Percentiles rank a stretch among this genome's conserved stretches.
Evolutionary conservation across 2,113 vertebrate genomes (phyloP).

Genomic region (Sphyrna mokarran): DNA sequence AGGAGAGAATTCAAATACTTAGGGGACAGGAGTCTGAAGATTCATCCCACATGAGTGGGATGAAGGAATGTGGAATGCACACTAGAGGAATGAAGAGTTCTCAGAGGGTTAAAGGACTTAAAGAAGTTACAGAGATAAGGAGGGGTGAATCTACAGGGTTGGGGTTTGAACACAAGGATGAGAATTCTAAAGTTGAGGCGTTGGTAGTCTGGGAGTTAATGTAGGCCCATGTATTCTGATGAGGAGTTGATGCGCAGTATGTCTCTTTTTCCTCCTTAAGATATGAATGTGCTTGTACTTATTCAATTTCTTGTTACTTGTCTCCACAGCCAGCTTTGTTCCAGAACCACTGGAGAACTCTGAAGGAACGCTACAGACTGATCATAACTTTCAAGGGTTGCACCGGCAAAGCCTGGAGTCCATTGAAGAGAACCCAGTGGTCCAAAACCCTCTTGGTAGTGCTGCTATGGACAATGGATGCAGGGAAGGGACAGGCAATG

Average conservation of each 20-base stretch:
- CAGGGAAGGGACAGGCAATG: not conserved
- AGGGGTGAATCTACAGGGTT: too few relatives aligned
- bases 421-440: slow-evolving; percentile 43
- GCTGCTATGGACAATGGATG: slow-evolving; percentile 44
- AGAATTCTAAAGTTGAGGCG: not conserved
- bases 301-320: not conserved
- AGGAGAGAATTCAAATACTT: not conserved
- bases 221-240: not conserved
- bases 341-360: slow-evolving; percentile 41
- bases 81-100: not conserved
- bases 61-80: not conserved
- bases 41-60: not conserved
- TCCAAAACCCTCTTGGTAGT: slow-evolving; percentile 55
- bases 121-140: not conserved
- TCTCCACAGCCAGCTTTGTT: slow-evolving; percentile 39
- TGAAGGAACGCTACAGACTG: slow-evolving; percentile 39
- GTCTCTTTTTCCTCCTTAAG: not conserved
- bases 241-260: not conserved
- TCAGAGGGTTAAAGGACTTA: not conserved
- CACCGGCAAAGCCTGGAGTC: slow-evolving; percentile 38
- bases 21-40: not conserved
- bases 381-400: slow-evolving; percentile 10
- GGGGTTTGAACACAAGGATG: not conserved
- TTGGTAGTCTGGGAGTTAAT: not conserved
- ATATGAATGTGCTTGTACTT: not conserved